A percentile compares a stretch with the other conserved stretches of the same genome.
phyloP scores from a whole-genome alignment of 2,113 vertebrate species.

The Collichthys lucidus region DNA sequence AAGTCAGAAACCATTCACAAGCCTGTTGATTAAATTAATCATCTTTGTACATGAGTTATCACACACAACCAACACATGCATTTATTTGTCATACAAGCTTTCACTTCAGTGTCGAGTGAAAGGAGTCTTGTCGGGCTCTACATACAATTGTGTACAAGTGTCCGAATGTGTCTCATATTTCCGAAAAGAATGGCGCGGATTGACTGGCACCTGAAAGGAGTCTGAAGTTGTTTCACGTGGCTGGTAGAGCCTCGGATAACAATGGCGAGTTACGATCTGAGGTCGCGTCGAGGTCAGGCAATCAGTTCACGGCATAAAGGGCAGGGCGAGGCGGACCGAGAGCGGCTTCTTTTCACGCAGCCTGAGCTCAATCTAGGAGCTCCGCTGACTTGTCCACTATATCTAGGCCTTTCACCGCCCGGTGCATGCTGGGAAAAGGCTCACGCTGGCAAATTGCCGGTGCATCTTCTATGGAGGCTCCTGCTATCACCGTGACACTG shows the following conservation, averaged over 20 bases:
- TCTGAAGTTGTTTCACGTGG: constrained; percentile 9
- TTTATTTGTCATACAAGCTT: background rate
- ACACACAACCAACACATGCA: background rate
- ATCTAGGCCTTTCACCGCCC: constrained; percentile 21
- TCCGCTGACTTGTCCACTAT: background rate
- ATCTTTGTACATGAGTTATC: constrained; percentile 4
- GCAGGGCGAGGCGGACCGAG: background rate
- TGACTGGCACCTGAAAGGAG: constrained; percentile 41
- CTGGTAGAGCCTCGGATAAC: constrained; percentile 10
- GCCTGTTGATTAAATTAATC: constrained; percentile 20
- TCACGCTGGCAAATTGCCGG: constrained; percentile 30
- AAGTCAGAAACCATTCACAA: constrained; percentile 8
- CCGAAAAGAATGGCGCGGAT: background rate
- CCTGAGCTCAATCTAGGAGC: constrained; percentile 9
- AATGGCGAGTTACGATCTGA: constrained; percentile 25
- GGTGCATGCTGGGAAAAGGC: constrained; percentile 42
- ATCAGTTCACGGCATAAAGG: constrained; percentile 44
- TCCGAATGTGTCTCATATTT: constrained; percentile 25
- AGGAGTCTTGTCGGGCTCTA: background rate
- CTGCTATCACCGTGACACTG: constrained; percentile 9
- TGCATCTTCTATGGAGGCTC: constrained; percentile 12
- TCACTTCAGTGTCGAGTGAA: background rate
- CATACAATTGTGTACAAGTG: background rate
- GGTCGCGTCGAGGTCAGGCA: constrained; percentile 40
- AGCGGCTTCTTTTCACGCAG: background rate